These are phyloP conservation scores for Pimephales promelas DNA, from an alignment of 2,113 vertebrate species.

Conservation along the genomic window DNA sequence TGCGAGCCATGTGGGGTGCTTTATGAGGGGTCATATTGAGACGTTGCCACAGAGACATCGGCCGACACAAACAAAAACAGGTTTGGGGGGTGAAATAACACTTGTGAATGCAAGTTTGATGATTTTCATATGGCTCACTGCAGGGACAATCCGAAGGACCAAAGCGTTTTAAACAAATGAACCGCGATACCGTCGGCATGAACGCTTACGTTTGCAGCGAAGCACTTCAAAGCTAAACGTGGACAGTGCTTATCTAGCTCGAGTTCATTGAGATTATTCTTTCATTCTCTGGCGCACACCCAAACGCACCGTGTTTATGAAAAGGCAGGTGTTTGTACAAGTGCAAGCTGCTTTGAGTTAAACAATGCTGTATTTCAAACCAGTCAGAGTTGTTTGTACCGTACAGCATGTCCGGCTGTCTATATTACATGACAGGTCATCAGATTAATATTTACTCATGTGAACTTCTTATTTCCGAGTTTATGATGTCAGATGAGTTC, in stretches of 20 bases:
- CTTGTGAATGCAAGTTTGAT: slow-evolving; percentile 70
- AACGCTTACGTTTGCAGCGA: not conserved
- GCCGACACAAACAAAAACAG: slow-evolving; percentile 74
- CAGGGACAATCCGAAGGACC: slow-evolving; percentile 60
- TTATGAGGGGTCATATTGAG: slow-evolving; percentile 66
- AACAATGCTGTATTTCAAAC: not conserved
- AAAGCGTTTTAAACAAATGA: slow-evolving; percentile 60
- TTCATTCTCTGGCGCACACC: not conserved
- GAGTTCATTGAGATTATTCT: slow-evolving; percentile 18
- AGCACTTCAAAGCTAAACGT: slow-evolving; percentile 3
- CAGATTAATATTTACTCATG: not conserved
- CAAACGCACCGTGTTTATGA: slow-evolving; percentile 7
- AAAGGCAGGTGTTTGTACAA: slow-evolving; percentile 21
- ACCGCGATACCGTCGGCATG: slow-evolving; percentile 51
- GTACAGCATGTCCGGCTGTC: not conserved
- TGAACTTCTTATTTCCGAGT: not conserved
- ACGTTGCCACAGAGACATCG: slow-evolving; percentile 71
- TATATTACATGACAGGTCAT: not conserved
- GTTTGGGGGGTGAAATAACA: slow-evolving; percentile 48
- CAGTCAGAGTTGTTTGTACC: not conserved
- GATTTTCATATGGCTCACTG: slow-evolving; percentile 69
- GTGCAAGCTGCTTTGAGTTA: slow-evolving; percentile 15
- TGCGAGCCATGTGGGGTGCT: slow-evolving; percentile 78
- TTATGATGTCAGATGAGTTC: not conserved
- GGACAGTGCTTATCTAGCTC: slow-evolving; percentile 5